Evolutionary conservation across 64 coral and sea anemone genomes (phyloP), one percentile per base, ranked within the genome.

Genomic region (Platygyra sinensis): DNA sequence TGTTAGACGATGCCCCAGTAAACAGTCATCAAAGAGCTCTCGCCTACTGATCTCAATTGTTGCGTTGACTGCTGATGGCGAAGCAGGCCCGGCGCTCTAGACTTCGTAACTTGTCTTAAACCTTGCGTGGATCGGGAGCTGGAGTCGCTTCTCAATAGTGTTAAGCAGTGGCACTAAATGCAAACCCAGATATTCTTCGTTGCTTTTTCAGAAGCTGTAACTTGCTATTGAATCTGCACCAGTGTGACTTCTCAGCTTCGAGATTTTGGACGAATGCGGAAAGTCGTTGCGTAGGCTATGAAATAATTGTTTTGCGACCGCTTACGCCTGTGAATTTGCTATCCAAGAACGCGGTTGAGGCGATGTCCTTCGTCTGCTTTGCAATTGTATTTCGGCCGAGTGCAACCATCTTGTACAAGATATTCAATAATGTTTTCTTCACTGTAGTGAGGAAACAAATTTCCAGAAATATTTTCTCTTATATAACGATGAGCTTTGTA

Each of bases 291-390:
- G 32, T 38, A 1, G 80, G 42, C 6, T 8, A 17, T 60, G 85
- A 67, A 27, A 89, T 94, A 14, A 80, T 30, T 42, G 86, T 94
- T 89, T 93, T 94, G 19, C 87, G 52, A 5, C 78, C 92, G 65
- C 67, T 94, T 7, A 79, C 78, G 31, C 89, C 89, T 20, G 87
- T 84, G 28, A 94, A 75, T 54, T 94, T 85, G 20, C n/a, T 62
- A 10, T 94, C 65, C 19, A 88, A 25, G n/a, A 3, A 15, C 18
- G 91, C 82, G 30, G 38, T 86, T 12, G 59, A 16, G 7, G 82
- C 72, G 25, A 86, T 92, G 31, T 69, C 14, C 18, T 87, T 67
- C 74, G 79, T 80, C 16, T 87, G 54, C 60, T 80, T 92, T 19
- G 14, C 38, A 28, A 93, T 16, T 20, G 39, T 72, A 72, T 89